phyloP scores from a whole-genome alignment of 2,797 vertebrate genomes.

The Acrocephalus scirpaceus region DNA sequence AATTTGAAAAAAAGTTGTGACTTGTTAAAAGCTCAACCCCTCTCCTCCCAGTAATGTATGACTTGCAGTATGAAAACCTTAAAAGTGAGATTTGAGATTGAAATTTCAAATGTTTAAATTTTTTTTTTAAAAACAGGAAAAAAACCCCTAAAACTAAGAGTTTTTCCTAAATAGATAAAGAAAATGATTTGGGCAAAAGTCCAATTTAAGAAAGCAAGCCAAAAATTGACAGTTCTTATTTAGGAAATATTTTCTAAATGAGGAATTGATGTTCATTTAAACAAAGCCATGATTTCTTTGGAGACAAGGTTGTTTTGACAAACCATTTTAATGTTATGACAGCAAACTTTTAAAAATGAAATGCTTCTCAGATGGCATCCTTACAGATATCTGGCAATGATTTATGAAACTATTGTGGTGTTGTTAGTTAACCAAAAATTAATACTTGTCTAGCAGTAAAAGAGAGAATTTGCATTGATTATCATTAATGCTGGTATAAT shows the following conservation, averaged over 20 bases:
- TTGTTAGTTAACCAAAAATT: slow-evolving; percentile 37
- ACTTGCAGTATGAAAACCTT: neutral
- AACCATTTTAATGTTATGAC: neutral
- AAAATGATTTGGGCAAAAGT: neutral
- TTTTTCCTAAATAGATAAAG: neutral
- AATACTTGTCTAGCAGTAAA: neutral
- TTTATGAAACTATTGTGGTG: slow-evolving; percentile 5
- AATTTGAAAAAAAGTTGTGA: neutral
- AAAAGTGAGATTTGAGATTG: neutral
- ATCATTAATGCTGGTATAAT: neutral
- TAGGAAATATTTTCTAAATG: slow-evolving; percentile 7
- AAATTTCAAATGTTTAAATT: neutral
- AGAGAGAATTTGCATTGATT: neutral
- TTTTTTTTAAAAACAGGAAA: neutral
- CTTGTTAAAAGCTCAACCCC: neutral
- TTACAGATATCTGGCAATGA: slow-evolving; percentile 21
- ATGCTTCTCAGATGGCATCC: neutral
- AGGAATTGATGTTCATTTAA: slow-evolving; percentile 8
- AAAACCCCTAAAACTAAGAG: neutral
- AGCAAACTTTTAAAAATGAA: slow-evolving; percentile 2
- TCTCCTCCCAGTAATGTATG: neutral
- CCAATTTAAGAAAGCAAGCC: neutral
- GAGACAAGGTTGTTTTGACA: slow-evolving; percentile 9
- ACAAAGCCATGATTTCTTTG: neutral
- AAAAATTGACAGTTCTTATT: neutral